These are phyloP conservation scores for Nymphicus hollandicus DNA, from an alignment of 2,113 vertebrate genomes.

Conservation along the genomic window DNA sequence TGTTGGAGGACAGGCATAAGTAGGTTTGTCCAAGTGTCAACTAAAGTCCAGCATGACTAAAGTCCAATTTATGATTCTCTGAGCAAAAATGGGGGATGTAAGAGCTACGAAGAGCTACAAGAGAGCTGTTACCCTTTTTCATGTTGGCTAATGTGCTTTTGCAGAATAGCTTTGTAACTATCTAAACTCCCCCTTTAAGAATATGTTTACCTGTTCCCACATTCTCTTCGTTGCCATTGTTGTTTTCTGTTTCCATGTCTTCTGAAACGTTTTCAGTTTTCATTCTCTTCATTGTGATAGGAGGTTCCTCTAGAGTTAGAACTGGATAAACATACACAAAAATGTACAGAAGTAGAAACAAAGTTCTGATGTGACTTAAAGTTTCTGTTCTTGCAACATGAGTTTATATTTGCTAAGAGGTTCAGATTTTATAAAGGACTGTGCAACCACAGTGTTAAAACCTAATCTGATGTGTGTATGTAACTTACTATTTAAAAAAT, in stretches of 20 bases:
- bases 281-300: conserved; percentile 50
- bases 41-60: not conserved
- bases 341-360: not conserved
- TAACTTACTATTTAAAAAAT: not conserved
- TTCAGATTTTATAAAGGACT: not conserved
- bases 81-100: not conserved
- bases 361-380: not conserved
- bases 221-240: conserved; percentile 6
- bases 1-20: not conserved
- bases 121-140: not conserved
- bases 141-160: not conserved
- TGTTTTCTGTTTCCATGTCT: not conserved
- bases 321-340: not conserved
- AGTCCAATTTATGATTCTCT: not conserved
- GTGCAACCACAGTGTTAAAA: not conserved
- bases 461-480: not conserved
- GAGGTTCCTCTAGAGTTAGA: conserved; percentile 39
- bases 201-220: conserved; percentile 58
- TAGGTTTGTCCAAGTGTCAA: not conserved
- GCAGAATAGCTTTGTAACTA: not conserved
- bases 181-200: not conserved
- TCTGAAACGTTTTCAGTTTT: conserved; percentile 17
- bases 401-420: not conserved
- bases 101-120: not conserved
- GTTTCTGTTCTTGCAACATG: not conserved